A percentile compares a stretch with the other conserved stretches of the same genome.
These are phyloP conservation scores for Drosophila birchii DNA, from an alignment of 2,888 invertebrate genomes.

Conservation along the genomic window DNA sequence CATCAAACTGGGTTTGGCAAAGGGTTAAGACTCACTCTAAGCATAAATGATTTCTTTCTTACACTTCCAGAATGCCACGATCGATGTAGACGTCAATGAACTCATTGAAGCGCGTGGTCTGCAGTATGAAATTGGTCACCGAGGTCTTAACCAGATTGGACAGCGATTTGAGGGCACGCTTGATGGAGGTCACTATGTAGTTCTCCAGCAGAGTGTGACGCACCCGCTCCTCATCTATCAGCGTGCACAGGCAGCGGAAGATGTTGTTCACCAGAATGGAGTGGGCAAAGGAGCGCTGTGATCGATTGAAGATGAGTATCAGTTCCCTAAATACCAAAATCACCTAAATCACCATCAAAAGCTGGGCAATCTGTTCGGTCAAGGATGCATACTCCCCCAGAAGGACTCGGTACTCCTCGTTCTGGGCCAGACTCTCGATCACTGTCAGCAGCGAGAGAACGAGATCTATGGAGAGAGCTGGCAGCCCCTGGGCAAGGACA, in stretches of 20 bases:
- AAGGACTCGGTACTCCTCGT: constrained; percentile 64
- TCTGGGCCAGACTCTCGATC: constrained; percentile 73
- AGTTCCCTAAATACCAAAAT: not conserved
- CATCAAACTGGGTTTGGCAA: constrained; percentile 65
- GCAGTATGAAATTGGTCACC: constrained; percentile 81
- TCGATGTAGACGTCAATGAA: constrained; percentile 77
- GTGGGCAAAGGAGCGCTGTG: constrained; percentile 64
- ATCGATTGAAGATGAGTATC: not conserved
- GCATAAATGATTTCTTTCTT: constrained; percentile 32
- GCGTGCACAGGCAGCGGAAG: constrained; percentile 79
- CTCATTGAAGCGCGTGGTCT: constrained; percentile 76
- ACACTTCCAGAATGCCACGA: constrained; percentile 78
- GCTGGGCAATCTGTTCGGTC: constrained; percentile 59
- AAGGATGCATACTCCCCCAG: constrained; percentile 52
- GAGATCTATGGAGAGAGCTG: constrained; percentile 70
- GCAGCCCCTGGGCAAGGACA: constrained; percentile 61
- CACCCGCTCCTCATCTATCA: constrained; percentile 70
- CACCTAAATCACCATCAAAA: constrained; percentile 68
- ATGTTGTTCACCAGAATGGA: constrained; percentile 76
- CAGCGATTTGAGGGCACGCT: constrained; percentile 74
- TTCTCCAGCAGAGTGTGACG: constrained; percentile 59
- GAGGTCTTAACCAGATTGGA: constrained; percentile 79
- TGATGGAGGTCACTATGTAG: constrained; percentile 71
- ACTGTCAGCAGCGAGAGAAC: constrained; percentile 67
- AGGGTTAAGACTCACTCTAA: not conserved